Base-by-base conservation (phyloP, 2,888 invertebrate genomes). In the Nebria salina region DNA sequence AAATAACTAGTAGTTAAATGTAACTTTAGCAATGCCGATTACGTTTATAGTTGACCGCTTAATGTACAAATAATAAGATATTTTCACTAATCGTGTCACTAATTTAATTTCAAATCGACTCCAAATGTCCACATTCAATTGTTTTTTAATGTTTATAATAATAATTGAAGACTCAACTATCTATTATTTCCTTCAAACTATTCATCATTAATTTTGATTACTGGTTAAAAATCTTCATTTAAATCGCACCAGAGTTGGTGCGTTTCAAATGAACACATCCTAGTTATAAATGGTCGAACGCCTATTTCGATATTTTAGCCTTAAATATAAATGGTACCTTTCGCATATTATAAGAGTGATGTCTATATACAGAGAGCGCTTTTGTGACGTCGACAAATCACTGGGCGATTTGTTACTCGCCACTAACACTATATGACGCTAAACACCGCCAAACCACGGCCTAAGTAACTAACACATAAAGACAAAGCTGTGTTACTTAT, bases 41-140 rank as follows among this genome's bases (percentile, higher is more conserved):
- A 68, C 4, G 68, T 68, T 25, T 26, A 65, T 15, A 68, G 54
- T 54, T 54, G 68, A 68, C 68, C 26, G 26, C 68, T 26, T 68
- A 68, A 68, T 68, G 68, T 13, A 68, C 20, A 68, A 25, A 68
- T 68, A 68, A 68, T 68, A 68, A 68, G 20, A 68, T 68, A 25
- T 68, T 68, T 68, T 68, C 68, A 9, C 68, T 66, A 66, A 66
- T 20, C 11, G 15, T 13, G 25, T 66, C 15, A 20, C 7, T 68
- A 68, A 68, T 25, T 68, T 68, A 68, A 68, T 68, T 25, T 68
- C 9, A 25, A 68, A 68, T 68, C 9, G 26, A 68, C 68, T 25
- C 54, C 0, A 54, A 54, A 54, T 54, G 54, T 54, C 6, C 11
- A 54, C 54, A 54, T 54, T 11, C 54, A 54, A 54, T 54, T 54